phyloP scores from a whole-genome alignment of 35 echinoderm and acorn worm species.

The Lytechinus variegatus region DNA sequence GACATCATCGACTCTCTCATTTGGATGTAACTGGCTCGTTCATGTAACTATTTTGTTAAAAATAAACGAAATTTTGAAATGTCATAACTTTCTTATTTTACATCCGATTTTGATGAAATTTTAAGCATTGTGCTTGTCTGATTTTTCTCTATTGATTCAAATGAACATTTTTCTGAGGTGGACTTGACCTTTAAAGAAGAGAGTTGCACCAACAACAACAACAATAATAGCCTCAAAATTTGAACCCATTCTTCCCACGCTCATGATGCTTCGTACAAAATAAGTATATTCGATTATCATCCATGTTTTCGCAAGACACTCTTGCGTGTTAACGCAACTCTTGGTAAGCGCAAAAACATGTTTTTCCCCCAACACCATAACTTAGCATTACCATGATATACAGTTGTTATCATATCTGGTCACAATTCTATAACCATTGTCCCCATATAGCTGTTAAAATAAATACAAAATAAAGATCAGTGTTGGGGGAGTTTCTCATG shows the following conservation, averaged over 20 bases:
- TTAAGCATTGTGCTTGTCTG: too few relatives aligned
- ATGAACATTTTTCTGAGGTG: too few relatives aligned
- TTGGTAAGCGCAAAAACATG: neutral
- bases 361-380: neutral
- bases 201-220: too few relatives aligned
- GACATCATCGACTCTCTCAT: too few relatives aligned
- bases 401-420: neutral
- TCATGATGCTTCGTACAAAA: neutral
- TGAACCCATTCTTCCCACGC: neutral
- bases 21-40: too few relatives aligned
- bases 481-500: neutral
- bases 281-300: neutral
- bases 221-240: neutral
- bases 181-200: too few relatives aligned
- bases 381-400: neutral
- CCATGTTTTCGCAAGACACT: neutral
- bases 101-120: too few relatives aligned
- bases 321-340: neutral
- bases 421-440: slow-evolving; percentile 1
- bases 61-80: too few relatives aligned
- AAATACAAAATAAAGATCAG: neutral
- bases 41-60: too few relatives aligned
- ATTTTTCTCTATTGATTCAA: too few relatives aligned
- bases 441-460: neutral
- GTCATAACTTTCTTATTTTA: too few relatives aligned